A percentile compares a stretch with the other conserved stretches of the same genome.
phyloP scores from a whole-genome alignment of 2,797 vertebrate genomes.

The Semaprochilodus insignis region DNA sequence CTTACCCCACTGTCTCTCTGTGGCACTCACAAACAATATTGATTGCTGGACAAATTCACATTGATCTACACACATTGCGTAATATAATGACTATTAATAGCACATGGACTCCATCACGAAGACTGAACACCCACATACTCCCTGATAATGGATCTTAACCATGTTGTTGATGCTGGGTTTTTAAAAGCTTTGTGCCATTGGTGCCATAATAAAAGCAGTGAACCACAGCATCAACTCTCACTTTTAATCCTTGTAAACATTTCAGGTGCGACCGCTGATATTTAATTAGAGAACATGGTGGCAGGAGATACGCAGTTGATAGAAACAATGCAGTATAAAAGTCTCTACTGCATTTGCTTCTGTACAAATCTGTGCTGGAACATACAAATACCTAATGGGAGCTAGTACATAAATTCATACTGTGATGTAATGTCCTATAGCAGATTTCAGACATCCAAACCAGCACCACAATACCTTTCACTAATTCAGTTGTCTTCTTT shows the following conservation, averaged over 20 bases:
- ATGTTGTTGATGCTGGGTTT: conserved; percentile 17
- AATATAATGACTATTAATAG: conserved; percentile 55
- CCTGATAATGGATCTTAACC: conserved; percentile 33
- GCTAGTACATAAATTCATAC: background rate
- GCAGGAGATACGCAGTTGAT: background rate
- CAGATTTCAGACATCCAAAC: background rate
- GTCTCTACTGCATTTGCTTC: background rate
- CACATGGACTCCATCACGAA: conserved; percentile 36
- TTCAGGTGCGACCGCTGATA: background rate
- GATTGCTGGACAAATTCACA: conserved; percentile 40
- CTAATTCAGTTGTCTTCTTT: background rate
- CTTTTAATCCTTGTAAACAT: conserved; percentile 5
- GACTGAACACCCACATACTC: conserved; percentile 38
- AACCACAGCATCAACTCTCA: conserved; percentile 22
- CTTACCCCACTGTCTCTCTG: conserved; percentile 8
- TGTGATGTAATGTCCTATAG: background rate
- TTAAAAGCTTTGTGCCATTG: conserved; percentile 14
- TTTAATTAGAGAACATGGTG: conserved; percentile 27
- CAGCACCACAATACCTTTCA: background rate
- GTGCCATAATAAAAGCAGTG: conserved; percentile 35
- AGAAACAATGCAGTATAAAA: background rate
- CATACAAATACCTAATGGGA: background rate
- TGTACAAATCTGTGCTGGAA: background rate
- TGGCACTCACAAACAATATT: conserved; percentile 13
- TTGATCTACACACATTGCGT: conserved; percentile 53